Evolutionary conservation across 2,113 vertebrate genomes (phyloP).

Genomic region (Rutilus rutilus): DNA sequence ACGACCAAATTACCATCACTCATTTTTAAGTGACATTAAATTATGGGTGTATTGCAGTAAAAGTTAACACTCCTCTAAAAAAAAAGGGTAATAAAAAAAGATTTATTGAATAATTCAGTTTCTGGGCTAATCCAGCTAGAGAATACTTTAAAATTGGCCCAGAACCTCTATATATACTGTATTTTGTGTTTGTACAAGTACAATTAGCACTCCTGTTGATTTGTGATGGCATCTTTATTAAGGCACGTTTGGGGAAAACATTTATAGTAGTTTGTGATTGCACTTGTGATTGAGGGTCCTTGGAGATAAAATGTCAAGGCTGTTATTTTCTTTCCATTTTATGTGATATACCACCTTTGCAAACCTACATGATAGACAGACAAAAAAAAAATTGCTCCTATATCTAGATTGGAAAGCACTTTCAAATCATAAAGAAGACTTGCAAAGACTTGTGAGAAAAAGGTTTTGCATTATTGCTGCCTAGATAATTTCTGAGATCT

Average conservation of each 20-base stretch:
- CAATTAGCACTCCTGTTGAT: constrained; percentile 6
- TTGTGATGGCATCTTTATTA: background rate
- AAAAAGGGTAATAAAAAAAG: constrained; percentile 65
- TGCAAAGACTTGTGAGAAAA: background rate
- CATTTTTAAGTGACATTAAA: constrained; percentile 64
- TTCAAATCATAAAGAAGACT: background rate
- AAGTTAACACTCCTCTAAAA: constrained; percentile 58
- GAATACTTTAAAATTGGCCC: constrained; percentile 21
- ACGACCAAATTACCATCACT: constrained; percentile 63
- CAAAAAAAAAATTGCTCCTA: too few relatives aligned
- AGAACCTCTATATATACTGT: background rate
- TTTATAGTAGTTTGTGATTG: constrained; percentile 13
- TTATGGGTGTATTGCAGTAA: constrained; percentile 59
- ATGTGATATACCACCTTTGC: background rate
- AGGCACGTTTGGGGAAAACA: background rate
- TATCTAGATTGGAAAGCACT: background rate
- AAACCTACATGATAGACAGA: background rate
- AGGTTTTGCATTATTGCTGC: constrained; percentile 19
- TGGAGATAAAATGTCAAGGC: constrained; percentile 6
- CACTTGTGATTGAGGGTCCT: background rate
- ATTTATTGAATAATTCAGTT: constrained; percentile 65
- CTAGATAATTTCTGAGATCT: constrained; percentile 42
- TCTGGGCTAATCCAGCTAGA: background rate
- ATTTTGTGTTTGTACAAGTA: constrained; percentile 17
- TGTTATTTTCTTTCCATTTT: constrained; percentile 5